These are phyloP conservation scores for Scaptomyza parva DNA, from an alignment of 2,888 invertebrate species.

Conservation along the genomic window DNA sequence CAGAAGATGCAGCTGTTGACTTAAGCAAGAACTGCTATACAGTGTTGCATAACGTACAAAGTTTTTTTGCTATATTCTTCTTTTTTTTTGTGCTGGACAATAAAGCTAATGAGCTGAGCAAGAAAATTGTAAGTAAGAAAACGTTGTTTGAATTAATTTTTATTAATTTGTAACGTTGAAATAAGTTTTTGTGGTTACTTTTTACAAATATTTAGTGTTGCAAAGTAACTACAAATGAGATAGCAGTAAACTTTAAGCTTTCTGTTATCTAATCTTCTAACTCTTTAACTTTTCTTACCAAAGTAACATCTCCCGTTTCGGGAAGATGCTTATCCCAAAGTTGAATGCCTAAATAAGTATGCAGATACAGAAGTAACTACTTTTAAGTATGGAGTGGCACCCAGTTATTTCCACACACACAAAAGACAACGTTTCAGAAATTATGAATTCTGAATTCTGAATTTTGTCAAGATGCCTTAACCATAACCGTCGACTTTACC, in stretches of 20 bases:
- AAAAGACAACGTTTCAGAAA: slow-evolving; percentile 29
- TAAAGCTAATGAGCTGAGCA: slow-evolving; percentile 18
- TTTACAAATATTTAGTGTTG: background rate
- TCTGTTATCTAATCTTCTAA: too few species aligned
- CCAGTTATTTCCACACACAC: slow-evolving; percentile 19
- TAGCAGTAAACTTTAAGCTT: too few species aligned
- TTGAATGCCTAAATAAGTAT: background rate
- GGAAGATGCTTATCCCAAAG: background rate
- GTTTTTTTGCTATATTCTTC: too few species aligned
- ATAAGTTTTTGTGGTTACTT: background rate
- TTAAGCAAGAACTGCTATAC: background rate
- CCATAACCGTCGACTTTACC: slow-evolving; percentile 56
- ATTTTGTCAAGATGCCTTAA: slow-evolving; percentile 46
- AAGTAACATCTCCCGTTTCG: too few species aligned
- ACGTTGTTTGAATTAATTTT: background rate
- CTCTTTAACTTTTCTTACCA: too few species aligned
- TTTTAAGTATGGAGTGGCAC: slow-evolving; percentile 5
- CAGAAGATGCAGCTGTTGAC: background rate
- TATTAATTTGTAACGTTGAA: too few species aligned
- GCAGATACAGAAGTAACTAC: slow-evolving; percentile 2
- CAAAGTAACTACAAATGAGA: background rate
- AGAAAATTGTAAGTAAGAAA: background rate
- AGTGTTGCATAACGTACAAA: slow-evolving; percentile 20
- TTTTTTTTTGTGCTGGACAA: slow-evolving; percentile 1
- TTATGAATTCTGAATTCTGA: slow-evolving; percentile 47